Conservation (phyloP, 2,113 vertebrate species). For the Mustela lutreola region DNA sequence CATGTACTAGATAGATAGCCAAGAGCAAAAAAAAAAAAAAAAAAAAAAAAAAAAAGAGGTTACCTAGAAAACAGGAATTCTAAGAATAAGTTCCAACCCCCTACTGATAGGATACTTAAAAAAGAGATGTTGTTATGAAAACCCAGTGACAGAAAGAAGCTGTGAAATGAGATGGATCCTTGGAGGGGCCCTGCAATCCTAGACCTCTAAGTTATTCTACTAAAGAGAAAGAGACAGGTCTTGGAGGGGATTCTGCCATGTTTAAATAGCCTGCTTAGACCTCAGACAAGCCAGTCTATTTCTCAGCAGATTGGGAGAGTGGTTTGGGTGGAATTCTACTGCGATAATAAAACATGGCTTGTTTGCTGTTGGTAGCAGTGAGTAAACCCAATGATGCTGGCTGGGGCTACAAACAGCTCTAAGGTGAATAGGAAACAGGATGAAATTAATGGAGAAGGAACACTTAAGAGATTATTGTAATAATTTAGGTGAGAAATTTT, state of each 20-base stretch:
- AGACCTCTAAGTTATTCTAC: background rate
- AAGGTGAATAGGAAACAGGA: background rate
- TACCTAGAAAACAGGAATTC: background rate
- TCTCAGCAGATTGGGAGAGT: background rate
- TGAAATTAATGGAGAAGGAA: background rate
- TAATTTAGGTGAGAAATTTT: background rate
- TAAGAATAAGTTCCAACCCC: background rate
- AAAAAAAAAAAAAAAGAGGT: background rate
- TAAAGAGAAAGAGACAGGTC: background rate
- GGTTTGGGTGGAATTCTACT: background rate
- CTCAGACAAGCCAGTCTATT: background rate
- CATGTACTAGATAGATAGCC: background rate
- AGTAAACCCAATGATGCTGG: fast-evolving
- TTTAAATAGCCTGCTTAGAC: background rate
- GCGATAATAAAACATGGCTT: background rate
- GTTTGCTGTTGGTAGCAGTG: background rate
- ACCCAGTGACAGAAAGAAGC: background rate
- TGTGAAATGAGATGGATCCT: no score
- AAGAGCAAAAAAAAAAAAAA: background rate
- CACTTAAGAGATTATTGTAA: background rate
- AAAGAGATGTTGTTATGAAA: background rate
- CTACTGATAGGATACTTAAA: background rate
- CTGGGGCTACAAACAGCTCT: no score
- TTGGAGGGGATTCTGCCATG: background rate
- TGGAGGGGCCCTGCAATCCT: background rate